Evolutionary conservation across 1,140 invertebrate species (phyloP), one percentile per base, ranked within the genome.

Genomic region (Drosophila chauvacae): DNA sequence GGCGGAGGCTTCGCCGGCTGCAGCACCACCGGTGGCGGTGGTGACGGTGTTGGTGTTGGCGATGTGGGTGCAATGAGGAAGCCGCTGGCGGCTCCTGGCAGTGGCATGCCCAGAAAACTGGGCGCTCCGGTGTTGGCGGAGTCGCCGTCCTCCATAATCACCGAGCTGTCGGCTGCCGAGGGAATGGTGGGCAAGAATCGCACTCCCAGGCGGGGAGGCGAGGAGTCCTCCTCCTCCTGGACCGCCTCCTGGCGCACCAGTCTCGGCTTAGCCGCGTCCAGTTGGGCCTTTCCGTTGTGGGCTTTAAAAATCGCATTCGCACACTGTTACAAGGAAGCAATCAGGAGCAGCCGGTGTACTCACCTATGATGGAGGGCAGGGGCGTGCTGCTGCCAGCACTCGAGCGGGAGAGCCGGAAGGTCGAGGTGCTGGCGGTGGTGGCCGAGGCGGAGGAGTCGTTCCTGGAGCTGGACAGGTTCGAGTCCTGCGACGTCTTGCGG

Each of bases 401-500:
- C 1, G 96, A 97, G 42, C 96, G 94, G 2, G 96, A 96, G 75
- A 96, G 95, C 18, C 96, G 93, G 96, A 97, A 97, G 2, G 97
- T 97, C 62, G 96, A 96, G 6, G 97, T 97, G 79, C 96, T 97
- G 16, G 96, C 96, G 0, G 96, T 97, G 1, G 96, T 97, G 0
- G 91, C 92, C 1, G 96, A 97, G 2, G 96, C 96, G 1, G 96
- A 97, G 0, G 97, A 98, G 92, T 98, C 97, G 91, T 98, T 98
- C 14, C 97, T 94, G 2, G 96, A 97, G 78, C 96, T 96, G 47
- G 96, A 97, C 55, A 98, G 92, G 92, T 97, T 98, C 1, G 97
- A 98, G 86, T 98, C 97, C 91, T 98, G 97, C 1, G 96, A 97
- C 0, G 97, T 96, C 93, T 98, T 98, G 20, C 97, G 93, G 0